These are phyloP conservation scores for Drosophila kepulauana DNA, from an alignment of 1,140 invertebrate genomes.

Conservation along the genomic window DNA sequence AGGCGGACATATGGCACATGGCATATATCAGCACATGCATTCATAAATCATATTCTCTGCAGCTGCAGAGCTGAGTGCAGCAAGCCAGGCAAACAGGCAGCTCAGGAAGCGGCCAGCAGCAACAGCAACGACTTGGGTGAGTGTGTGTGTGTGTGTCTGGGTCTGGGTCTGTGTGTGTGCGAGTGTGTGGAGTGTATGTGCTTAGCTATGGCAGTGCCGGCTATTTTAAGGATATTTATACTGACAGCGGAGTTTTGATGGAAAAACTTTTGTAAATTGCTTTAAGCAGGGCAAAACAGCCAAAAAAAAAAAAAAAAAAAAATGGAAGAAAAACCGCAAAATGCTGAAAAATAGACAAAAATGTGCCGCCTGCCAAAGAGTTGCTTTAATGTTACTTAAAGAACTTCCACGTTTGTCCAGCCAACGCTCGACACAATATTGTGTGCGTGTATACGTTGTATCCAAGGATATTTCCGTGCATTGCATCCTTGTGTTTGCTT, in stretches of 20 bases:
- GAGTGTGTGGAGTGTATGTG: constrained; percentile 46
- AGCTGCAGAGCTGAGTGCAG: constrained; percentile 76
- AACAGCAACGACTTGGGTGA: constrained; percentile 41
- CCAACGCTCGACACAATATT: constrained; percentile 24
- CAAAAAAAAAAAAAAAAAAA: constrained; percentile 9
- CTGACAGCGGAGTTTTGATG: constrained; percentile 85
- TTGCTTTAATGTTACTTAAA: constrained; percentile 62
- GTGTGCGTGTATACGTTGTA: constrained; percentile 11
- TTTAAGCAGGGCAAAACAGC: constrained; percentile 60
- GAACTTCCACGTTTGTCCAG: constrained; percentile 27
- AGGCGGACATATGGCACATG: constrained; percentile 61
- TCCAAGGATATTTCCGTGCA: constrained; percentile 37
- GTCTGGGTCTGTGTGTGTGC: constrained; percentile 14
- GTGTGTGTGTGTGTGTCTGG: constrained; percentile 39
- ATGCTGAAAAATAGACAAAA: constrained; percentile 12
- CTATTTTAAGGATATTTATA: constrained; percentile 85
- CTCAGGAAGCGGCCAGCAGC: constrained; percentile 68
- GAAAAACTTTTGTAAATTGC: constrained; percentile 85
- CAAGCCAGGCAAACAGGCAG: constrained; percentile 33
- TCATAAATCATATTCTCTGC: constrained; percentile 82
- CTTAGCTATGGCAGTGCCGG: constrained; percentile 64
- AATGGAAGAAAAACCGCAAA: constrained; percentile 16
- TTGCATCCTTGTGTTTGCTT: constrained; percentile 48
- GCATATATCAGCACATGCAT: constrained; percentile 83
- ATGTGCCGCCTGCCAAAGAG: constrained; percentile 14